These are phyloP conservation scores for Alloplasta piceator DNA, from an alignment of 2,888 invertebrate species.

Conservation along the genomic window DNA sequence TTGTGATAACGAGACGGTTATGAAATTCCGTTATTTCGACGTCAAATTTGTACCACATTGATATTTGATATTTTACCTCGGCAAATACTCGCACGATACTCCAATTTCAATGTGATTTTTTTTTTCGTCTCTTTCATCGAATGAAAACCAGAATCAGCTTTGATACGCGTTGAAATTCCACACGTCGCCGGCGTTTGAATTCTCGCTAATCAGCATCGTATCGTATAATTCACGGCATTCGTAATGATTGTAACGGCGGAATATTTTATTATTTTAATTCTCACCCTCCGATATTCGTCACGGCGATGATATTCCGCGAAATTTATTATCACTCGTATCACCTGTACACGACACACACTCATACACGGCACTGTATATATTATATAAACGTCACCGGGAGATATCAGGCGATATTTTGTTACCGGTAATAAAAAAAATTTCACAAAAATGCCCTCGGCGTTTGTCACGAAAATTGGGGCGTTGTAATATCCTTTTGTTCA, in stretches of 20 bases:
- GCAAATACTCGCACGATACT: background rate
- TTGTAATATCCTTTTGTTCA: too few relatives aligned
- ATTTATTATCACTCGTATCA: background rate
- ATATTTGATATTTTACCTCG: background rate
- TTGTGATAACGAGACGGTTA: too few relatives aligned
- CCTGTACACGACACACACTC: slow-evolving; percentile 11
- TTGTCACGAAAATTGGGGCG: too few relatives aligned
- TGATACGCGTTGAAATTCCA: slow-evolving; percentile 37
- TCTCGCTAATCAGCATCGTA: slow-evolving; percentile 48
- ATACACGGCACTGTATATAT: slow-evolving; percentile 8
- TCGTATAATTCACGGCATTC: slow-evolving; percentile 36
- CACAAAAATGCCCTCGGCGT: too few relatives aligned
- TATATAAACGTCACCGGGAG: too few relatives aligned
- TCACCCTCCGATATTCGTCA: slow-evolving; percentile 20
- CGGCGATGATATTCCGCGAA: background rate
- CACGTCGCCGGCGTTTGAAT: slow-evolving; percentile 8
- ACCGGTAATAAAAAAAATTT: too few relatives aligned
- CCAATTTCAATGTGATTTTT: slow-evolving; percentile 5
- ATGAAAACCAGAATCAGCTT: slow-evolving; percentile 21
- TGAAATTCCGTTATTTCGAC: too few relatives aligned
- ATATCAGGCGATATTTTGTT: too few relatives aligned
- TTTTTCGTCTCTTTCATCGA: slow-evolving; percentile 6
- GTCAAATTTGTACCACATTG: too few relatives aligned
- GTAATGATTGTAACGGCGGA: slow-evolving; percentile 19
- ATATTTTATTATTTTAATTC: background rate